These are phyloP conservation scores for Magallana angulata DNA, from an alignment of 1,140 invertebrate species.

Conservation along the genomic window DNA sequence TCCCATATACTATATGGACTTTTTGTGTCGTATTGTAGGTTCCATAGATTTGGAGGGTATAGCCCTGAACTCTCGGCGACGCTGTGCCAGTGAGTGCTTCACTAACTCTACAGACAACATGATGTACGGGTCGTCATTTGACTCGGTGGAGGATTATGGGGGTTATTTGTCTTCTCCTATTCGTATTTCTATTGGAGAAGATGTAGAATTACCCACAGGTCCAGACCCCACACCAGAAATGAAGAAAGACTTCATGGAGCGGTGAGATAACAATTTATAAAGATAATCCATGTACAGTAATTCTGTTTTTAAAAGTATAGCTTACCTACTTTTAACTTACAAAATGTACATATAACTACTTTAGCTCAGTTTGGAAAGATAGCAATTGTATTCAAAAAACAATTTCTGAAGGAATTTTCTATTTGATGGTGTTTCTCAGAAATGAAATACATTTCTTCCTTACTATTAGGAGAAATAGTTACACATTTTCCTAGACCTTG, in stretches of 20 bases:
- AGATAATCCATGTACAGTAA: too few species aligned
- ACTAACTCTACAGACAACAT: constrained; percentile 64
- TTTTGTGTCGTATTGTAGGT: not conserved
- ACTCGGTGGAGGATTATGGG: constrained; percentile 63
- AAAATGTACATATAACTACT: too few species aligned
- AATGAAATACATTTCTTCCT: too few species aligned
- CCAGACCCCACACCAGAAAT: constrained; percentile 55
- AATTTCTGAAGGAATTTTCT: too few species aligned
- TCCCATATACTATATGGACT: too few species aligned
- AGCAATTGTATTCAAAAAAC: too few species aligned
- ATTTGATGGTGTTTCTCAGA: too few species aligned
- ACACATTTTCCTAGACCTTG: too few species aligned
- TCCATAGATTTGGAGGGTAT: constrained; percentile 55
- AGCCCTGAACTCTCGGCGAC: constrained; percentile 57
- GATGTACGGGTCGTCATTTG: constrained; percentile 59
- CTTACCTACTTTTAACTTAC: too few species aligned
- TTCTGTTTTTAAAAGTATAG: too few species aligned
- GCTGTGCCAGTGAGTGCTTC: constrained; percentile 75
- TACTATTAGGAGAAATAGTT: too few species aligned
- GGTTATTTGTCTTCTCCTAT: constrained; percentile 62
- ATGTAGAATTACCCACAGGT: constrained; percentile 50
- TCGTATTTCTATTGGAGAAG: constrained; percentile 68
- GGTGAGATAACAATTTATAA: constrained; percentile 49
- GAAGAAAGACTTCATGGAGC: constrained; percentile 70
- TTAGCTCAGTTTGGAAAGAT: too few species aligned